These are phyloP conservation scores for Pterocles burchelli DNA, from an alignment of 2,113 vertebrate species.

Conservation along the genomic window DNA sequence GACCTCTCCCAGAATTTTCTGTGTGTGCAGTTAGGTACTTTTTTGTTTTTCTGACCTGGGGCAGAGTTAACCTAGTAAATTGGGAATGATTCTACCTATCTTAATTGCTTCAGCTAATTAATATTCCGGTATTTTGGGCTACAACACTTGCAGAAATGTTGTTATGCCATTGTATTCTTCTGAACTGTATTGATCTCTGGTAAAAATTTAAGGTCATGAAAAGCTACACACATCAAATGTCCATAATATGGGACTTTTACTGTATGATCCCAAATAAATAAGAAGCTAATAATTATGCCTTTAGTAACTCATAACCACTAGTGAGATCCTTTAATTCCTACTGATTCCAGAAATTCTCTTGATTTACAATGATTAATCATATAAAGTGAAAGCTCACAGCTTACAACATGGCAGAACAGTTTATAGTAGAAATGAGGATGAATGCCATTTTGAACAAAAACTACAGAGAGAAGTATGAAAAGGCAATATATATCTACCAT, in stretches of 20 bases:
- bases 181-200: background rate
- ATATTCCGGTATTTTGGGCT: background rate
- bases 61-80: background rate
- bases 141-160: background rate
- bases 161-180: background rate
- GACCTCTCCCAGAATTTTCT: background rate
- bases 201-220: background rate
- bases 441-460: background rate
- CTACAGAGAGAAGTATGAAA: background rate
- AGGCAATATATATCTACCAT: background rate
- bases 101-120: background rate
- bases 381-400: background rate
- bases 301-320: background rate
- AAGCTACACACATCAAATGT: background rate
- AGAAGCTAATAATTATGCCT: background rate
- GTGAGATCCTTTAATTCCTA: background rate
- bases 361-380: background rate
- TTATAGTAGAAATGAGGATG: background rate
- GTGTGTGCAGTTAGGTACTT: rapidly evolving
- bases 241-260: background rate
- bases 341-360: background rate
- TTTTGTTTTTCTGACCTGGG: background rate
- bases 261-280: background rate
- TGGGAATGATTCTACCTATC: background rate
- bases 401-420: rapidly evolving